Evolutionary conservation across 1,140 invertebrate species (phyloP).

Genomic region (Pogonomyrmex barbatus): DNA sequence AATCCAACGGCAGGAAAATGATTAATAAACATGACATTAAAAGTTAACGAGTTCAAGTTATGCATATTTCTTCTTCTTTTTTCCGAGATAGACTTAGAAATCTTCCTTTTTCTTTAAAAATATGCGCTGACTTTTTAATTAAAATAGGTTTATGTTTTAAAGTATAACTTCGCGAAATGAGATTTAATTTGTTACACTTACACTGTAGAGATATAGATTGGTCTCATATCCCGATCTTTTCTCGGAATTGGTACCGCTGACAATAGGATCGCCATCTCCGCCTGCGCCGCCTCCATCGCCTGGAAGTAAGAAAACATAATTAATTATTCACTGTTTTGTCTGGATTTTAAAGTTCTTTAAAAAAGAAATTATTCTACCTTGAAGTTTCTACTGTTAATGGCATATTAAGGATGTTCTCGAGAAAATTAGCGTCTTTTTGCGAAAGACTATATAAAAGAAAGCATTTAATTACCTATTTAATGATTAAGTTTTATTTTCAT

Average conservation of each 20-base stretch:
- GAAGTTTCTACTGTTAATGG: background rate
- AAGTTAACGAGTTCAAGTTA: background rate
- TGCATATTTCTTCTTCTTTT: background rate
- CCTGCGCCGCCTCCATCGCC: slow-evolving; percentile 89
- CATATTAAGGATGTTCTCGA: background rate
- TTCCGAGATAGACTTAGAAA: background rate
- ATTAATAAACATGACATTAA: slow-evolving; percentile 13
- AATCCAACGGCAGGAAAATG: background rate
- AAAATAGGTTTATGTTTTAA: background rate
- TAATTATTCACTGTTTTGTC: slow-evolving; percentile 12
- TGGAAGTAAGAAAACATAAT: slow-evolving; percentile 81
- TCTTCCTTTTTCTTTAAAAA: background rate
- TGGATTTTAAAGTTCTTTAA: background rate
- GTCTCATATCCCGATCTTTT: slow-evolving; percentile 90
- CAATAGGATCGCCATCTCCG: slow-evolving; percentile 88
- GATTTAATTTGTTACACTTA: slow-evolving; percentile 84
- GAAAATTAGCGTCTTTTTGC: background rate
- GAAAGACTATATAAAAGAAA: background rate
- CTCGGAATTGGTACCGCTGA: slow-evolving; percentile 86
- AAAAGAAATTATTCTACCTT: background rate
- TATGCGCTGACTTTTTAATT: background rate
- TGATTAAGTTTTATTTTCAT: slow-evolving; percentile 5
- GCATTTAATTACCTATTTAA: slow-evolving; percentile 11
- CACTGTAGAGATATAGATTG: slow-evolving; percentile 91
- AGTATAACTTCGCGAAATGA: background rate